phyloP scores from a whole-genome alignment of 1,140 invertebrate species.

The Plectrocnemia conspersa region DNA sequence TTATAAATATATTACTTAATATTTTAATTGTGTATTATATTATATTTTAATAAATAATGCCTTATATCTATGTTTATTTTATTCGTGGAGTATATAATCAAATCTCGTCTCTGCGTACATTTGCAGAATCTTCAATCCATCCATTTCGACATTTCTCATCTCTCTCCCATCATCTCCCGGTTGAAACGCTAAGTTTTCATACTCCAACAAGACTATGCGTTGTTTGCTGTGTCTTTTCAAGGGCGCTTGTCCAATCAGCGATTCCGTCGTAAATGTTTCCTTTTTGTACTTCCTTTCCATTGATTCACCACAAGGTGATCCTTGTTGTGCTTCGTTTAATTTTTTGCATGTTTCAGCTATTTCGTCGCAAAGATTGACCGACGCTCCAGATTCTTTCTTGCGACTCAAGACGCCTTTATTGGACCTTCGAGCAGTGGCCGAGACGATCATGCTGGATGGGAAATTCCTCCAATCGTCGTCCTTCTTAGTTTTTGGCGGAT shows the following conservation, averaged over 20 bases:
- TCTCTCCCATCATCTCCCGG: too few relatives aligned
- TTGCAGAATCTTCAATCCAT: conserved; percentile 6
- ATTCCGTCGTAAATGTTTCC: not conserved
- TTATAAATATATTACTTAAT: too few relatives aligned
- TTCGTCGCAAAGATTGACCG: not conserved
- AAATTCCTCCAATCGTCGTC: too few relatives aligned
- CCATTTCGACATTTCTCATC: not conserved
- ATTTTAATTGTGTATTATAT: too few relatives aligned
- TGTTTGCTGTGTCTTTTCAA: not conserved
- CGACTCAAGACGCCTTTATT: not conserved
- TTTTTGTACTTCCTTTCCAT: too few relatives aligned
- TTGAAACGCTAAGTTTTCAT: too few relatives aligned
- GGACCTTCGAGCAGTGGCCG: conserved; percentile 1
- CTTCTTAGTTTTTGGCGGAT: too few relatives aligned
- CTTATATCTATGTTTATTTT: too few relatives aligned
- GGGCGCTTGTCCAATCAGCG: not conserved
- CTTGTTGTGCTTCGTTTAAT: not conserved
- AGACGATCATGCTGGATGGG: conserved; percentile 6
- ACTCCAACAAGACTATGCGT: not conserved
- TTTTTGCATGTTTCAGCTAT: not conserved
- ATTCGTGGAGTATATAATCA: too few relatives aligned
- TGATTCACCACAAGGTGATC: too few relatives aligned
- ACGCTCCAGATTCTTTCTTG: not conserved
- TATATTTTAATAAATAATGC: too few relatives aligned
- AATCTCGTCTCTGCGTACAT: conserved; percentile 8